Evolutionary conservation across 2,113 vertebrate species (phyloP), one percentile per base, ranked within the genome.

Genomic region (Apodemus speciosus): DNA sequence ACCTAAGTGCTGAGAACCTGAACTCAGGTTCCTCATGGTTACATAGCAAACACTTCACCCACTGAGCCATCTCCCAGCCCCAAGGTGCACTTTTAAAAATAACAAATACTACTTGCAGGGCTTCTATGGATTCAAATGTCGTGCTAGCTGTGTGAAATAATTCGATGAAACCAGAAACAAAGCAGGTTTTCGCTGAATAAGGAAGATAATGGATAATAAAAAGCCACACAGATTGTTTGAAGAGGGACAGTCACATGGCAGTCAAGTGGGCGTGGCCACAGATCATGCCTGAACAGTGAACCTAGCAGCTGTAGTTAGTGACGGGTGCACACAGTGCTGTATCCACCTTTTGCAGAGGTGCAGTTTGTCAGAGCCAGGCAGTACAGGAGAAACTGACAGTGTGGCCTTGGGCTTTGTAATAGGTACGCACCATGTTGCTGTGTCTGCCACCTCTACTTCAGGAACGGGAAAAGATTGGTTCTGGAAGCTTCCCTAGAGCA

Each of bases 321-420:
- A 60, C 58, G 9, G 25, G 60, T 62, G 9, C 58, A 60, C 21
- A 25, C 60, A 62, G 23, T 62, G 23, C 23, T 27, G 60, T 62
- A 9, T 25, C 13, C 9, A 72, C 66, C 49, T 6, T 0, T 4
- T 21, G 43, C 64, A 6, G 64, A 38, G 38, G 5, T 38, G n/a
- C 25, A 35, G 66, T 25, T n/a, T 4, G 23, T 2, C 10, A 2
- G 60, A 69, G 77, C 43, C 71, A 10, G 53, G 86, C 6, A 11
- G 40, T 0, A 40, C 3, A 9, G 4, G 76, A 43, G 6, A 40
- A 8, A 53, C 6, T 0, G 0, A 46, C 15, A 38, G 43, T 1
- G 0, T 6, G 23, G 9, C 10, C 93, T 75, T 49, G 32, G 18
- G 43, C n/a, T 56, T 3, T 72, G 20, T 10, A 2, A 13, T 2